Evolutionary conservation across 2,797 vertebrate species (phyloP).

Genomic region (Pristis pectinata): DNA sequence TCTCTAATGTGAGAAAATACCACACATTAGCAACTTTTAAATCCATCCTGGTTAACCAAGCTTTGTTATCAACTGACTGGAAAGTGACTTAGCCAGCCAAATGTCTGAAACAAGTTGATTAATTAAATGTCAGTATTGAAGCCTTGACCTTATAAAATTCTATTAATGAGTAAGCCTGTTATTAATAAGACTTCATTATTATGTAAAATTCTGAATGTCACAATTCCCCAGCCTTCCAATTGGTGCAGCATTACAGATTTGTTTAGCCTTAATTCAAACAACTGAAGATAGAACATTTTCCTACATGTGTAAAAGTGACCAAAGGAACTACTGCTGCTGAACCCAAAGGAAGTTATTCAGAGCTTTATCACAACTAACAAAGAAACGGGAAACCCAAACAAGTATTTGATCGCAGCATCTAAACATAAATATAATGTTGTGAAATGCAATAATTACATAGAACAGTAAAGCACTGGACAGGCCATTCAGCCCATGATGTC

Average conservation of each 20-base stretch:
- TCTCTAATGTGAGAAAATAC: not conserved
- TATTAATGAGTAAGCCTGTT: not conserved
- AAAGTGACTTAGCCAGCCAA: not conserved
- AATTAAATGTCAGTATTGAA: slow-evolving; percentile 7
- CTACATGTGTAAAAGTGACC: not conserved
- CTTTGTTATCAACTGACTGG: not conserved
- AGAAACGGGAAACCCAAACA: not conserved
- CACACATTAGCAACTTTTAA: not conserved
- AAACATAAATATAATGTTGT: no score
- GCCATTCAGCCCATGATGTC: no score
- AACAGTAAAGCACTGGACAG: no score
- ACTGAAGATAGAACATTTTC: no score
- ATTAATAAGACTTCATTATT: not conserved
- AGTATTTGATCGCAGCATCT: not conserved
- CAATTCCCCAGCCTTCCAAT: not conserved
- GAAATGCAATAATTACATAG: no score
- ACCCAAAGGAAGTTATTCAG: not conserved
- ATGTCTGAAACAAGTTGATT: not conserved
- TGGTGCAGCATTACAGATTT: not conserved
- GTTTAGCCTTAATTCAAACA: not conserved
- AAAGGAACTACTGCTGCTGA: not conserved
- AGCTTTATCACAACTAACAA: not conserved
- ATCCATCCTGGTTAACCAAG: not conserved
- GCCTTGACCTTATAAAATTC: not conserved
- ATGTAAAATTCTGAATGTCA: not conserved